Conservation (phyloP, 2,797 vertebrate species). For the Adrianichthys oophorus region DNA sequence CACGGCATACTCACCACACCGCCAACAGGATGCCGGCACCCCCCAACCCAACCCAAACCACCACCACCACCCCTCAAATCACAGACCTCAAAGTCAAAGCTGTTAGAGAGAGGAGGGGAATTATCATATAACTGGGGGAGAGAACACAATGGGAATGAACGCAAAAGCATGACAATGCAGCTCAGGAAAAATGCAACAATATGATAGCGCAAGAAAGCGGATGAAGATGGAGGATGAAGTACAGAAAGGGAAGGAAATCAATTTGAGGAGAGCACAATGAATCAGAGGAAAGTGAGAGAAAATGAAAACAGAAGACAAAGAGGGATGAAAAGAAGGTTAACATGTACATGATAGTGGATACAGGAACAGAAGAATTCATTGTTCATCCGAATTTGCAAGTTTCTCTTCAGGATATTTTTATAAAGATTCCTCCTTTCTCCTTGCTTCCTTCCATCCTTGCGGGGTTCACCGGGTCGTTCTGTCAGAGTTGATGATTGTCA, state of each 20-base stretch:
- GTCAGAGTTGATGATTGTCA: conserved; percentile 5
- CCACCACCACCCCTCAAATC: conserved; percentile 45
- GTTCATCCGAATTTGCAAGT: background rate
- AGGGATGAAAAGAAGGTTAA: too few relatives aligned
- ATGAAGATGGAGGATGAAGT: background rate
- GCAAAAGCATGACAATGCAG: background rate
- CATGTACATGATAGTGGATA: too few relatives aligned
- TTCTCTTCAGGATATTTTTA: background rate
- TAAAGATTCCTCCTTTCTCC: background rate
- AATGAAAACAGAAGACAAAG: too few relatives aligned
- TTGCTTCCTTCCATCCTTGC: background rate
- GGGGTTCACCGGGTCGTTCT: conserved; percentile 4
- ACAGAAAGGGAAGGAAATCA: background rate
- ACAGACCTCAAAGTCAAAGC: conserved; percentile 56
- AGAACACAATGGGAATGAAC: background rate
- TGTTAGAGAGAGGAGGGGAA: background rate
- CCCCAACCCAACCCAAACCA: too few relatives aligned
- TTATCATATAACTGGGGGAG: background rate
- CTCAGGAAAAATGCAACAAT: background rate
- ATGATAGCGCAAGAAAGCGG: background rate
- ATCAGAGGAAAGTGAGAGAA: too few relatives aligned
- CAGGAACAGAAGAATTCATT: background rate
- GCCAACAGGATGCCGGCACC: conserved; percentile 35
- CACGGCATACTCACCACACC: conserved; percentile 13
- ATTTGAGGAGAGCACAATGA: background rate